Conservation (phyloP, 1,140 invertebrate genomes). For the Hyles euphorbiae region DNA sequence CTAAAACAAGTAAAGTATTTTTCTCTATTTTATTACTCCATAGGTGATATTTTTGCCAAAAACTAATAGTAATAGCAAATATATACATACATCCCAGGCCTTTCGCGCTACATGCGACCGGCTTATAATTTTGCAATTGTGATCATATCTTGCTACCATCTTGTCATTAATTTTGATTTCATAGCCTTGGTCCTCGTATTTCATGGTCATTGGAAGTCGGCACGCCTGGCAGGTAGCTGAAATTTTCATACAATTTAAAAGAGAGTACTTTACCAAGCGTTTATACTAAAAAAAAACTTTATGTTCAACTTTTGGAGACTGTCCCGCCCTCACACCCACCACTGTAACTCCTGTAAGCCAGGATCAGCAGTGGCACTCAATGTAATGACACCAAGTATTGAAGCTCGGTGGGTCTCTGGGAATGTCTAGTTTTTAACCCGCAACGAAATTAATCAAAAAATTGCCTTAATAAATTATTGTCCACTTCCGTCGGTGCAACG, state of each 20-base stretch:
- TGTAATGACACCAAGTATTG: no score
- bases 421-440: no score
- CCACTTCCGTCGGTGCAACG: background rate
- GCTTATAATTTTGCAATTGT: conserved; percentile 33
- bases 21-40: background rate
- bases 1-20: background rate
- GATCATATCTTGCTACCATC: conserved; percentile 33
- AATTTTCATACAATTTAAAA: conserved; percentile 12
- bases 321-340: no score
- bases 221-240: conserved; percentile 48
- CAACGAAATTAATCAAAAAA: background rate
- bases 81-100: conserved; percentile 49
- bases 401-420: no score
- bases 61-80: conserved; percentile 5
- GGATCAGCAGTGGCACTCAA: no score
- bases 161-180: conserved; percentile 32
- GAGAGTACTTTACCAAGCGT: background rate
- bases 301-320: background rate
- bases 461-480: background rate
- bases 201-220: conserved; percentile 22
- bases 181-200: conserved; percentile 33
- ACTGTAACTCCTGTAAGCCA: no score
- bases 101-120: conserved; percentile 33
- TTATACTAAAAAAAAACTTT: background rate
- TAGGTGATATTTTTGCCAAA: background rate